phyloP scores from a whole-genome alignment of 1,140 invertebrate genomes.

The Nixonia krombeini region DNA sequence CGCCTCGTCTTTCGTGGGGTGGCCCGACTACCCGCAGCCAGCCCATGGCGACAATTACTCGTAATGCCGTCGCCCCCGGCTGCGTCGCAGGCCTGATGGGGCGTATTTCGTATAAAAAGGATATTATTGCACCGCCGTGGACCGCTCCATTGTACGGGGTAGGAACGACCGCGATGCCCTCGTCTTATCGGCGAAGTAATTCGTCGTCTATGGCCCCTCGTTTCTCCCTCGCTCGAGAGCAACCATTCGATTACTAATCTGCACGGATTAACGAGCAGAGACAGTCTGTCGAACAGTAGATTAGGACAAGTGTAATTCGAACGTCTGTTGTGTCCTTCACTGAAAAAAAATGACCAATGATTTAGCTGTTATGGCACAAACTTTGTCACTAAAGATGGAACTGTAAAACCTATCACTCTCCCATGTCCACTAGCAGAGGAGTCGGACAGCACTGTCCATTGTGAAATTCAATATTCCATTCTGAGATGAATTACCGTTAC shows the following conservation, averaged over 20 bases:
- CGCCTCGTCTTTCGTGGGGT: slow-evolving; percentile 35
- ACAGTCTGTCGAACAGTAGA: slow-evolving; percentile 14
- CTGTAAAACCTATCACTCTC: too few relatives aligned
- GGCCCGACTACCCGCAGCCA: slow-evolving; percentile 33
- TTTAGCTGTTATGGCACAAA: background rate
- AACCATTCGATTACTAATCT: slow-evolving; percentile 45
- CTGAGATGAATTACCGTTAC: too few relatives aligned
- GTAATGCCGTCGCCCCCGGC: slow-evolving; percentile 44
- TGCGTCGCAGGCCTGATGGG: slow-evolving; percentile 43
- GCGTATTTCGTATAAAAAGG: slow-evolving; percentile 46
- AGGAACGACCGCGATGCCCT: slow-evolving; percentile 19
- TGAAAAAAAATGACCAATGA: too few relatives aligned
- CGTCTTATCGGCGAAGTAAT: slow-evolving; percentile 37
- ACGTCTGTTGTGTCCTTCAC: slow-evolving; percentile 4
- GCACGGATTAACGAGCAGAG: slow-evolving; percentile 27
- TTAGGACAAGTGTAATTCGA: slow-evolving; percentile 23
- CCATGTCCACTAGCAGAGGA: too few relatives aligned
- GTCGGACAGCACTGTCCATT: too few relatives aligned
- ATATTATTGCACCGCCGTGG: slow-evolving; percentile 49
- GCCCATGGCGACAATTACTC: slow-evolving; percentile 49
- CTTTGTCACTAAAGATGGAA: background rate
- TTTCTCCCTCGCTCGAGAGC: too few relatives aligned
- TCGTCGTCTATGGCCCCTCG: slow-evolving; percentile 21
- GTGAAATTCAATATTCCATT: too few relatives aligned
- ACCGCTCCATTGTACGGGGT: slow-evolving; percentile 41